Percentiles rank a stretch among this genome's conserved stretches.
Conservation (phyloP, 2,888 invertebrate genomes). For the Anorthoa munda region DNA sequence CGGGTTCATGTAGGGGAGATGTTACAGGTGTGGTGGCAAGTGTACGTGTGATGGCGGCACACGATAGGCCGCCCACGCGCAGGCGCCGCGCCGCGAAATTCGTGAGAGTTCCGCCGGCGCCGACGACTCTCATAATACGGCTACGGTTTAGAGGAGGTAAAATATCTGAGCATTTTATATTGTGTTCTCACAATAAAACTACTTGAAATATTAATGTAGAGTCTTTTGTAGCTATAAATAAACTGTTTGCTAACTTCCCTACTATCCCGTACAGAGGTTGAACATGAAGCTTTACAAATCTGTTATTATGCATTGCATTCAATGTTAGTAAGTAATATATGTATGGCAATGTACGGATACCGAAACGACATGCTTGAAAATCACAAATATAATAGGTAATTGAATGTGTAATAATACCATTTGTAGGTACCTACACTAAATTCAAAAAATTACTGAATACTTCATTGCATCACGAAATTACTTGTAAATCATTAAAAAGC, state of each 20-base stretch:
- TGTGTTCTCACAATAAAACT: slow-evolving; percentile 52
- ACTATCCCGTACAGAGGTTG: background rate
- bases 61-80: slow-evolving; percentile 89
- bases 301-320: background rate
- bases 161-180: slow-evolving; percentile 65
- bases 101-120: slow-evolving; percentile 88
- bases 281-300: slow-evolving; percentile 7
- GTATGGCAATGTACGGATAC: background rate
- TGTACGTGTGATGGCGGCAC: slow-evolving; percentile 86
- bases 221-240: slow-evolving; percentile 50
- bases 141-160: slow-evolving; percentile 63
- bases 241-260: slow-evolving; percentile 19
- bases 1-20: slow-evolving; percentile 69
- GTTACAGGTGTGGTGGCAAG: slow-evolving; percentile 73
- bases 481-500: slow-evolving; percentile 68
- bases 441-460: slow-evolving; percentile 57
- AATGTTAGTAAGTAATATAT: background rate
- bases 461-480: slow-evolving; percentile 66
- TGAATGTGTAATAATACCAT: slow-evolving; percentile 24
- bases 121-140: slow-evolving; percentile 75
- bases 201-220: slow-evolving; percentile 49
- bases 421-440: slow-evolving; percentile 50
- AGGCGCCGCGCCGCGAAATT: slow-evolving; percentile 89
- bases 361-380: background rate
- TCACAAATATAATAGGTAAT: slow-evolving; percentile 12